A percentile compares a stretch with the other conserved stretches of the same genome.
Conservation (phyloP, 1,140 invertebrate species). For the Himalopsyche phryganea region DNA sequence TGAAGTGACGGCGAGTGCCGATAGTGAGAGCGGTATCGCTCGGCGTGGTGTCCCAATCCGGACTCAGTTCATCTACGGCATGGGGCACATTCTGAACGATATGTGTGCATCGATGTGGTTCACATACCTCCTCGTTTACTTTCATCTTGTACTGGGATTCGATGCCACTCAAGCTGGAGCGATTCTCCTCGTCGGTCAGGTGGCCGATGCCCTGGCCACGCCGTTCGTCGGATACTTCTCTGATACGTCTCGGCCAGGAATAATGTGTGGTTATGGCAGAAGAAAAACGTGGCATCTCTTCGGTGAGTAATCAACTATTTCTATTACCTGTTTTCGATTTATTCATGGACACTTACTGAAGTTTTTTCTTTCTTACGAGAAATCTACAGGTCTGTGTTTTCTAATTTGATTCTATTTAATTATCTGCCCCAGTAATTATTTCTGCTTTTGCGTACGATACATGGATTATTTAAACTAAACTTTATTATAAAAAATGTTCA, state of each 20-base stretch:
- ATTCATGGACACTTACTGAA: too few relatives aligned
- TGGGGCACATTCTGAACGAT: conserved; percentile 92
- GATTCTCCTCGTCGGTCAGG: conserved; percentile 80
- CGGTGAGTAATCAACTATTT: conserved; percentile 56
- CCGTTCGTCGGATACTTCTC: conserved; percentile 86
- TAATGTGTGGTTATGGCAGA: conserved; percentile 72
- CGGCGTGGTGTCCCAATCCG: not conserved
- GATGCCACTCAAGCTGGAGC: conserved; percentile 70
- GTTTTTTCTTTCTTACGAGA: too few relatives aligned
- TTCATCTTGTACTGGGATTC: conserved; percentile 81
- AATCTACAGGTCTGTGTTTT: too few relatives aligned
- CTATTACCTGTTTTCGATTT: too few relatives aligned
- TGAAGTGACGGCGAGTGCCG: too few relatives aligned
- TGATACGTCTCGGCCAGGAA: conserved; percentile 65
- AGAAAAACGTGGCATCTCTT: conserved; percentile 91
- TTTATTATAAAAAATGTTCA: too few relatives aligned
- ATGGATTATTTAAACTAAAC: too few relatives aligned
- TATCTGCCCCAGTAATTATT: too few relatives aligned
- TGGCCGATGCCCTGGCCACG: conserved; percentile 86
- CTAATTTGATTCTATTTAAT: too few relatives aligned
- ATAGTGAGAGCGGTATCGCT: too few relatives aligned
- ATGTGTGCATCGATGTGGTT: conserved; percentile 97
- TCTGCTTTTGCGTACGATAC: too few relatives aligned
- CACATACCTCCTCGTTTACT: conserved; percentile 90
- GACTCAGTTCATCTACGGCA: conserved; percentile 53